These are phyloP conservation scores for Macrotis lagotis DNA, from an alignment of 2,113 vertebrate species.

Conservation along the genomic window DNA sequence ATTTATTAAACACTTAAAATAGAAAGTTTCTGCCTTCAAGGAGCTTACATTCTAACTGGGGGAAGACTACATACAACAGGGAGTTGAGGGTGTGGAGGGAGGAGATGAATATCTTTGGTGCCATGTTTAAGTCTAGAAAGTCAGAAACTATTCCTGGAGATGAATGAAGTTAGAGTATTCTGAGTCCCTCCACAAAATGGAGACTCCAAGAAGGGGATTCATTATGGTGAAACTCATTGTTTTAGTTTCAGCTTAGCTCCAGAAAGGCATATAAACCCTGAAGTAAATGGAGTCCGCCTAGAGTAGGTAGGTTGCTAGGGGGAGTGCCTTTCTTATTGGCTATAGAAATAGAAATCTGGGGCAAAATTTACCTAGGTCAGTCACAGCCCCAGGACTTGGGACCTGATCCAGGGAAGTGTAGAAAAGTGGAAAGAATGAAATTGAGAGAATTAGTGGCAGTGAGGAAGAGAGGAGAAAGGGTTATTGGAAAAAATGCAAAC, in stretches of 20 bases:
- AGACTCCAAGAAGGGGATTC: background rate
- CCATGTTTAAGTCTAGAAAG: background rate
- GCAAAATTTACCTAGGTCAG: background rate
- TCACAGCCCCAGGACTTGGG: background rate
- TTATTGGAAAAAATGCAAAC: background rate
- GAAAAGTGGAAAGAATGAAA: background rate
- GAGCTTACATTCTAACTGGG: background rate
- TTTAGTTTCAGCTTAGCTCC: background rate
- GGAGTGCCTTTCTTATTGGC: background rate
- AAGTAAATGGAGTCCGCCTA: background rate
- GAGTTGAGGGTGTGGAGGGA: background rate
- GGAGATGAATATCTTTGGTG: background rate
- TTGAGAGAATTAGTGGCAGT: background rate
- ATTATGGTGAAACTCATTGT: background rate
- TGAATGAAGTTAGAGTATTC: background rate
- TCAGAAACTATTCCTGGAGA: background rate
- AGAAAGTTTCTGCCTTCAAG: background rate
- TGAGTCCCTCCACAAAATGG: background rate
- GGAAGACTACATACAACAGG: background rate
- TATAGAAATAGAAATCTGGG: background rate
- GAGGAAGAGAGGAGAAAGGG: background rate
- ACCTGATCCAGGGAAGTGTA: background rate
- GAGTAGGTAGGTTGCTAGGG: background rate
- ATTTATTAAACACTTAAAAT: background rate
- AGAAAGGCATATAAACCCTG: background rate